Evolutionary conservation across 2,113 vertebrate genomes (phyloP).

Genomic region (Anthoscopus minutus): DNA sequence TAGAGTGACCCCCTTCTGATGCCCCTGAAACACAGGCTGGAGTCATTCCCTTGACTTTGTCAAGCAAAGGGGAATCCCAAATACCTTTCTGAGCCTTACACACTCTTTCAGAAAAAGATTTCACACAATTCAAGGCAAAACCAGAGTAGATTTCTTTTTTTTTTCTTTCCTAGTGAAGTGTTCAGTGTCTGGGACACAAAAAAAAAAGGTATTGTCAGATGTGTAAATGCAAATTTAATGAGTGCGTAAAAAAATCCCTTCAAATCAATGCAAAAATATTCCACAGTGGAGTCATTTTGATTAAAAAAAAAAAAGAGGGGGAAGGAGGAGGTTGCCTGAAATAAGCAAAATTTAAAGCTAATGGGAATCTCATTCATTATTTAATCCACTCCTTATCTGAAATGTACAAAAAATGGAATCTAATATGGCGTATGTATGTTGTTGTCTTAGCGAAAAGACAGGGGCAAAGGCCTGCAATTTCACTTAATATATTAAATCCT

Average conservation of each 20-base stretch:
- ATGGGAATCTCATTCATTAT: conserved; percentile 80
- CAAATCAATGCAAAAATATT: conserved; percentile 76
- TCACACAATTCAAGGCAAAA: neutral
- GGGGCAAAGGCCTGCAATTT: conserved; percentile 65
- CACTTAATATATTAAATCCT: conserved; percentile 72
- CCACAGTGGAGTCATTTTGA: conserved; percentile 61
- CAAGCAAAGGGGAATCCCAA: neutral
- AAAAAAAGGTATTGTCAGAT: conserved; percentile 40
- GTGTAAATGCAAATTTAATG: conserved; percentile 64
- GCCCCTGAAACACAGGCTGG: neutral
- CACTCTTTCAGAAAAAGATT: neutral
- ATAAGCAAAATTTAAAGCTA: conserved; percentile 74
- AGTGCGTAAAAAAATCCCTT: conserved; percentile 36
- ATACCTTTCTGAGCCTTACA: fast-evolving
- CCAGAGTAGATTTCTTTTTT: neutral
- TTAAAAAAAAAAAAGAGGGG: conserved; percentile 40
- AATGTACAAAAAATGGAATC: conserved; percentile 73
- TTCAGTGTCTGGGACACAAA: neutral
- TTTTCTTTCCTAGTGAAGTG: neutral
- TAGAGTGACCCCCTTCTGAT: neutral
- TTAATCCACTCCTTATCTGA: conserved; percentile 75
- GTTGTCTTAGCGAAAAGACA: conserved; percentile 68
- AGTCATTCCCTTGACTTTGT: neutral
- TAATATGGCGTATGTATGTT: conserved; percentile 68
- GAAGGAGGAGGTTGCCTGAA: conserved; percentile 52